Conservation (phyloP, 2,888 invertebrate genomes). For the Caenorhabditis panamensis region DNA sequence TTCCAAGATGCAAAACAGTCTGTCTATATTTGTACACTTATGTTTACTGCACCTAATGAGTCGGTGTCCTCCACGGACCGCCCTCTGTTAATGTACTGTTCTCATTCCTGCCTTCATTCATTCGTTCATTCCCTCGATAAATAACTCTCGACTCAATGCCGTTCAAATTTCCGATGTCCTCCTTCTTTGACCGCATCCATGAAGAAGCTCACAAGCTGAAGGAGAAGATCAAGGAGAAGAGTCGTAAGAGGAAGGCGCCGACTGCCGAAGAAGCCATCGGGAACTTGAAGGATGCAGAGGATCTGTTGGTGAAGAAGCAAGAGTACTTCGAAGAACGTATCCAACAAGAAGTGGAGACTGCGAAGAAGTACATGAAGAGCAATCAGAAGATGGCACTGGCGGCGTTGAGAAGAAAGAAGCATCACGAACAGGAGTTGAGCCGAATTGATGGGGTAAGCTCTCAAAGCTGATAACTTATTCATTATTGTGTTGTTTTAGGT, state of each 20-base stretch:
- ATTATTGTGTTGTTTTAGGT: conserved; percentile 39
- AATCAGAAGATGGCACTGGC: conserved; percentile 70
- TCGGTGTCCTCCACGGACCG: conserved; percentile 43
- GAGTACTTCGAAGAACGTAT: conserved; percentile 68
- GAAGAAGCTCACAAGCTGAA: conserved; percentile 61
- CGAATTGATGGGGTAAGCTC: conserved; percentile 63
- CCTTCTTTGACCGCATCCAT: conserved; percentile 62
- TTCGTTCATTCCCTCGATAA: neutral
- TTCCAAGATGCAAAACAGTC: too few species aligned
- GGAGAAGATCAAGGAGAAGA: conserved; percentile 64
- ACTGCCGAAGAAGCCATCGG: conserved; percentile 69
- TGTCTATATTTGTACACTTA: conserved; percentile 9
- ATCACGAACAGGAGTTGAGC: conserved; percentile 66
- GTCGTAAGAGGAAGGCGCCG: conserved; percentile 64
- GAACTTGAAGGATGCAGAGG: conserved; percentile 69
- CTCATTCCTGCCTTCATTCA: neutral
- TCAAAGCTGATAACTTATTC: neutral
- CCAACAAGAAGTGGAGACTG: conserved; percentile 65
- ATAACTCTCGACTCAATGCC: conserved; percentile 9
- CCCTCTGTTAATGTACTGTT: conserved; percentile 34
- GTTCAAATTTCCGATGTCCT: conserved; percentile 48
- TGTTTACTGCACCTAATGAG: conserved; percentile 29
- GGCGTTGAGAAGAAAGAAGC: conserved; percentile 70
- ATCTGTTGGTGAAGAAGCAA: conserved; percentile 69
- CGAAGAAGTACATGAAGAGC: conserved; percentile 68